Evolutionary conservation across 2,888 invertebrate genomes (phyloP).

Genomic region (Imbricaverruca yamaguchii): DNA sequence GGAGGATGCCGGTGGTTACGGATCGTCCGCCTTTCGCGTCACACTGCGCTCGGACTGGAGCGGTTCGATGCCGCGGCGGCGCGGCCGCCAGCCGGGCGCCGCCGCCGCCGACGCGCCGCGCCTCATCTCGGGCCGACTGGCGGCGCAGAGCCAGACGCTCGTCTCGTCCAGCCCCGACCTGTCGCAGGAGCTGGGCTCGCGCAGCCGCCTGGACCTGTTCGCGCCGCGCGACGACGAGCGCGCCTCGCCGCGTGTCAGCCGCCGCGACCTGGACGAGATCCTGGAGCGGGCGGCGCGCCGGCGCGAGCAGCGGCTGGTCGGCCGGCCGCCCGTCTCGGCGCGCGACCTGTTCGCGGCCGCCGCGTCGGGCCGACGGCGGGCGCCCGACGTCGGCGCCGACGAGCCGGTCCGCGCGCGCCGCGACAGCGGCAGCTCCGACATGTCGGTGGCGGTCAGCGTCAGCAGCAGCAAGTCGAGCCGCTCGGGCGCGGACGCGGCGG

Average conservation of each 20-base stretch:
- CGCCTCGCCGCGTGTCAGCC: not conserved
- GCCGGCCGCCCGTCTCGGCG: not conserved
- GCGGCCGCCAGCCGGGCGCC: not conserved
- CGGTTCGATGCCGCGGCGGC: not conserved
- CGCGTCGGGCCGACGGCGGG: not conserved
- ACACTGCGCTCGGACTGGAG: not conserved
- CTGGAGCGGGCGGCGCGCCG: conserved; percentile 7
- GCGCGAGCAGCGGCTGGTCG: not conserved
- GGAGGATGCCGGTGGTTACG: not conserved
- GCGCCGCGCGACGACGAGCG: not conserved
- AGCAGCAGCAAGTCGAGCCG: not conserved
- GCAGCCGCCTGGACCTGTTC: not conserved
- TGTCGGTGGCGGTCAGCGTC: not conserved
- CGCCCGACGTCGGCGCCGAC: not conserved
- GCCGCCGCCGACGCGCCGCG: not conserved
- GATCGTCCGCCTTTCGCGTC: not conserved
- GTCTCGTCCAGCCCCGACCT: conserved; percentile 1
- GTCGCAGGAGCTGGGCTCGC: not conserved
- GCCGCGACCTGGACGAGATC: conserved; percentile 13
- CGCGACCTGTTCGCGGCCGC: not conserved
- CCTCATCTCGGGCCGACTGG: conserved; percentile 14
- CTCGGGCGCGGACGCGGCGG: not conserved
- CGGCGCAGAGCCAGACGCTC: not conserved
- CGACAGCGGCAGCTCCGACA: not conserved
- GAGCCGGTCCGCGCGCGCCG: not conserved